phyloP scores from a whole-genome alignment of 2,113 vertebrate genomes.

The Triplophysa tibetana region DNA sequence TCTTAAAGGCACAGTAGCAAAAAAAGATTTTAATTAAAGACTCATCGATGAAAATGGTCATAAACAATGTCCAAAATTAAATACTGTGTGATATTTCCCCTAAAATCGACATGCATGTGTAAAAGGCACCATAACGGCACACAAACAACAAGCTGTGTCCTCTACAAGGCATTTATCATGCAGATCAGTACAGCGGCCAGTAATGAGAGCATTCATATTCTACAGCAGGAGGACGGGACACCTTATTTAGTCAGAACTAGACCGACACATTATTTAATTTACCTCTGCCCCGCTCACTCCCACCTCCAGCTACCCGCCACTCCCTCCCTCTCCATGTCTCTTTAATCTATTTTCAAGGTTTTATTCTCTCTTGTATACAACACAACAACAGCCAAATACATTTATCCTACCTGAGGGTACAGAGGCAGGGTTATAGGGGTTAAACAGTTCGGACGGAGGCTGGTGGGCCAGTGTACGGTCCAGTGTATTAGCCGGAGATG shows the following conservation, averaged over 20 bases:
- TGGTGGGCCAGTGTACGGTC: slow-evolving; percentile 89
- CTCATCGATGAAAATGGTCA: no score
- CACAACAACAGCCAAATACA: background rate
- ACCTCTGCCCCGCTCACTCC: slow-evolving; percentile 13
- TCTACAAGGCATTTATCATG: slow-evolving; percentile 37
- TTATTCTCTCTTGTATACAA: background rate
- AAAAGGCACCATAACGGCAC: background rate
- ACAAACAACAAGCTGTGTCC: slow-evolving; percentile 4
- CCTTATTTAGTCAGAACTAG: slow-evolving; percentile 28
- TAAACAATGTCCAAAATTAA: background rate
- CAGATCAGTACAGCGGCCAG: slow-evolving; percentile 24
- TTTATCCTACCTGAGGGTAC: slow-evolving; percentile 92
- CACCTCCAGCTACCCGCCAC: background rate
- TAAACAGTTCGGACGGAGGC: slow-evolving; percentile 88
- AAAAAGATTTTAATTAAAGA: no score
- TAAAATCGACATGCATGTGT: background rate
- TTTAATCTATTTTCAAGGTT: slow-evolving; percentile 28
- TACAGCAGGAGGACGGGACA: slow-evolving; percentile 27
- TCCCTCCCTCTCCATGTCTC: slow-evolving; percentile 13
- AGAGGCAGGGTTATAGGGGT: slow-evolving; percentile 90
- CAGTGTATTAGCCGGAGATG: slow-evolving; percentile 95
- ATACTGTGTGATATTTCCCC: background rate
- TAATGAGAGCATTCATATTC: slow-evolving; percentile 52
- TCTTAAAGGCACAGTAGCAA: no score
- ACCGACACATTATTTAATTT: slow-evolving; percentile 36